Evolutionary conservation across 2,888 invertebrate genomes (phyloP).

Genomic region (Mylabris sibirica): DNA sequence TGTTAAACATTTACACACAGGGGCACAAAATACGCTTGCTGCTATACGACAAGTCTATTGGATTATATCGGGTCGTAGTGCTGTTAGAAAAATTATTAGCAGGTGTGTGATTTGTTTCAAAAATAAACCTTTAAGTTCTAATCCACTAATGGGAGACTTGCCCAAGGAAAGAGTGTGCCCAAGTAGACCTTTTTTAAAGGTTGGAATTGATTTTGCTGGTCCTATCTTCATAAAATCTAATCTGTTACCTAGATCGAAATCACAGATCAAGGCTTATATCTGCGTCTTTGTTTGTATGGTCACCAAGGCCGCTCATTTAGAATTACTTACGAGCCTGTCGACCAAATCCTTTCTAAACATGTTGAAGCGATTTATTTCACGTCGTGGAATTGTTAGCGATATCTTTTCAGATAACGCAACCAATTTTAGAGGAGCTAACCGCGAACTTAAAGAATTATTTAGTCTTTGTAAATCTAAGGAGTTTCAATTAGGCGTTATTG

Average conservation of each 20-base stretch:
- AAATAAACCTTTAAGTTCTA: conserved; percentile 25
- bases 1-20: conserved; percentile 34
- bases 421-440: conserved; percentile 32
- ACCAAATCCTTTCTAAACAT: conserved; percentile 35
- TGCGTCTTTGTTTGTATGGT: conserved; percentile 40
- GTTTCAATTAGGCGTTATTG: background rate
- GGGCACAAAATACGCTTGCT: conserved; percentile 29
- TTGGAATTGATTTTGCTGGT: conserved; percentile 40
- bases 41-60: conserved; percentile 34
- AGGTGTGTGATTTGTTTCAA: conserved; percentile 38
- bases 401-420: conserved; percentile 35
- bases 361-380: conserved; percentile 32
- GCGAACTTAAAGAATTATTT: conserved; percentile 19
- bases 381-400: conserved; percentile 28
- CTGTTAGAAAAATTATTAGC: conserved; percentile 31
- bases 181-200: conserved; percentile 30
- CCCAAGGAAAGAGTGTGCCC: conserved; percentile 26
- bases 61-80: conserved; percentile 32
- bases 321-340: conserved; percentile 37
- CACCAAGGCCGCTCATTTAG: conserved; percentile 39
- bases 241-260: background rate
- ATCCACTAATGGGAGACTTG: conserved; percentile 39
- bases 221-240: conserved; percentile 34
- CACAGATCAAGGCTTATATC: conserved; percentile 31
- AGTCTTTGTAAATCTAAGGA: background rate